Evolutionary conservation across 1,140 invertebrate species (phyloP).

Genomic region (Lasaia peninsularis): DNA sequence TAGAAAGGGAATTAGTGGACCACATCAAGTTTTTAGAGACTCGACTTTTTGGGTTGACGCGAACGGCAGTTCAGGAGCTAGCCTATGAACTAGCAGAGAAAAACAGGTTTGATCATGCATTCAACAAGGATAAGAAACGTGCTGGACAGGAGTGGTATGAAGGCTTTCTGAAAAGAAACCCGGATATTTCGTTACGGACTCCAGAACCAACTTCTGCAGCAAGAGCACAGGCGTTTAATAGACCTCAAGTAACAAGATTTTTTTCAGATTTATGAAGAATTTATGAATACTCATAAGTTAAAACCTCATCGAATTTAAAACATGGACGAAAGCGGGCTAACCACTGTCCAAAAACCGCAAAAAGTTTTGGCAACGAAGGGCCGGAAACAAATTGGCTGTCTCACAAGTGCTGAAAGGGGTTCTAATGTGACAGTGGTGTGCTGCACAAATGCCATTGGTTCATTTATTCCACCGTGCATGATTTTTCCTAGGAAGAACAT

Average conservation of each 20-base stretch:
- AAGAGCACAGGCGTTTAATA: neutral
- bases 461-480: slow-evolving; percentile 43
- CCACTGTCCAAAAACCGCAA: neutral
- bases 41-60: slow-evolving; percentile 21
- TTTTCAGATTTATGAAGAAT: neutral
- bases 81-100: slow-evolving; percentile 16
- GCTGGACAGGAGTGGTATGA: slow-evolving; percentile 50
- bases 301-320: neutral
- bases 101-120: slow-evolving; percentile 17
- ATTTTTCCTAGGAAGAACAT: slow-evolving; percentile 54
- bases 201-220: neutral
- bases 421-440: slow-evolving; percentile 43
- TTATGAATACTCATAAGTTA: no score
- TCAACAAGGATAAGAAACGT: slow-evolving; percentile 26
- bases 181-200: slow-evolving; percentile 27
- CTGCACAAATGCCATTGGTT: slow-evolving; percentile 45
- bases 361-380: slow-evolving; percentile 12
- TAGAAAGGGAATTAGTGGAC: slow-evolving; percentile 17
- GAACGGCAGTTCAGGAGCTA: slow-evolving; percentile 16
- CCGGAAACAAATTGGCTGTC: slow-evolving; percentile 41
- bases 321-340: slow-evolving; percentile 18
- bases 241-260: neutral
- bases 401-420: slow-evolving; percentile 53
- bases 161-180: slow-evolving; percentile 46
- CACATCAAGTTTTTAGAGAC: slow-evolving; percentile 24